Evolutionary conservation across 2,113 vertebrate species (phyloP).

Genomic region (Mesoclemmys tuberculata): DNA sequence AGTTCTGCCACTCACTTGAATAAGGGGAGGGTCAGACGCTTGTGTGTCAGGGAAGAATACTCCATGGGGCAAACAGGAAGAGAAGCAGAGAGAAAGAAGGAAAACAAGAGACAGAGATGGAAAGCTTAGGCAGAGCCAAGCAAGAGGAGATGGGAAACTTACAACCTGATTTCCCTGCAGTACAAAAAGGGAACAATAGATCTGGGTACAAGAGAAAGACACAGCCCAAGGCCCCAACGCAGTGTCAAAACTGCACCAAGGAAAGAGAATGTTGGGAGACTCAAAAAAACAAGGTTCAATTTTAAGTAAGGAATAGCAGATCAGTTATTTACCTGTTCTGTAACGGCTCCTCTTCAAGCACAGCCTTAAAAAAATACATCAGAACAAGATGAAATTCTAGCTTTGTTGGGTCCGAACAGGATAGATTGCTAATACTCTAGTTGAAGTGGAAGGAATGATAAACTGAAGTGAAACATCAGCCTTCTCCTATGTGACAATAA

Average conservation of each 20-base stretch:
- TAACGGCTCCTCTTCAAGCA: background rate
- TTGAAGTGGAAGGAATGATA: constrained; percentile 49
- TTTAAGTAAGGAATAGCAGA: background rate
- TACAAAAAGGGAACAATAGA: background rate
- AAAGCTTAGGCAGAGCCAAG: background rate
- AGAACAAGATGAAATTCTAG: constrained; percentile 35
- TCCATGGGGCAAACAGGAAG: background rate
- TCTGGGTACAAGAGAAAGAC: accelerated
- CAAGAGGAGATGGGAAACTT: background rate
- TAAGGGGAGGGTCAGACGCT: accelerated
- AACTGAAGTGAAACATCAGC: constrained; percentile 50
- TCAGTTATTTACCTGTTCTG: background rate
- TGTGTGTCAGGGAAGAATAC: background rate
- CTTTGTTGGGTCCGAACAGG: background rate
- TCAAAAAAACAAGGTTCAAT: background rate
- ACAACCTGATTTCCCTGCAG: too few relatives aligned
- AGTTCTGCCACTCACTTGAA: background rate
- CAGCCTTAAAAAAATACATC: constrained; percentile 49
- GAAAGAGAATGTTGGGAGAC: background rate
- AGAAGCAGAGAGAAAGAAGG: background rate
- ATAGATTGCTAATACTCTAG: background rate
- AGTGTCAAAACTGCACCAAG: background rate
- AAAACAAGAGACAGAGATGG: background rate
- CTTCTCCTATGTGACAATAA: constrained; percentile 54
- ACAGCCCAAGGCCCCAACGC: background rate